Evolutionary conservation across 2,113 vertebrate genomes (phyloP), one percentile per base, ranked within the genome.

Genomic region (zebrafish (Danio rerio)): DNA sequence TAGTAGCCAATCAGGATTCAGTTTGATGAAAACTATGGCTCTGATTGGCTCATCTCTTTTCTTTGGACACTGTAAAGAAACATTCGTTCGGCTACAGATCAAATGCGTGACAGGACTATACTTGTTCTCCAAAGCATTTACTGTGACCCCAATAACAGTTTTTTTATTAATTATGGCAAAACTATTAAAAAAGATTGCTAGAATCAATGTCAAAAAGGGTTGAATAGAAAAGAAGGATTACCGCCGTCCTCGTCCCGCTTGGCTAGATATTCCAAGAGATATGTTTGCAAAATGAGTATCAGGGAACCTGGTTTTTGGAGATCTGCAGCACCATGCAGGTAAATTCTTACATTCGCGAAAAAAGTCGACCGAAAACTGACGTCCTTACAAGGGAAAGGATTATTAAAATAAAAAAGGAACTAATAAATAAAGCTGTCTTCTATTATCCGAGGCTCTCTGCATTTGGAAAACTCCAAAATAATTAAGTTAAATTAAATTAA

Each of bases 341-440:
- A 89, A 85, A 90, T 89, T 88, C 85, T 87, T 92, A 92, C 92
- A 93, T 93, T 93, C 91, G 88, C 86, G 43, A 43, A 65, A 8
- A 56, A 73, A 47, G 42, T 40, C 0, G 12, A 43, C 21, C 50
- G 8, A 65, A n/a, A 55, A 3, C 18, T 7, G 47, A 47, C 10
- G 16, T 31, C 72, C 52, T 56, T 52, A 49, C 7, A 7, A 50
- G 6, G 21, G 18, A 71, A 31, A n/a, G 7, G 0, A 31, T 31
- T 31, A 3, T 31, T 31, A 31, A 70, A 49, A 4, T 13, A 68
- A 81, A 53, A 75, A n/a, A n/a, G 49, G 66, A 59, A 50, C 58
- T 7, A 6, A 80, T 10, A 7, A 15, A 56, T 59, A 52, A 20
- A 43, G 59, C 2, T 0, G 12, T 7, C 52, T 58, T 50, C 56